Evolutionary conservation across 2,113 vertebrate species (phyloP).

Genomic region (Austrofundulus limnaeus): DNA sequence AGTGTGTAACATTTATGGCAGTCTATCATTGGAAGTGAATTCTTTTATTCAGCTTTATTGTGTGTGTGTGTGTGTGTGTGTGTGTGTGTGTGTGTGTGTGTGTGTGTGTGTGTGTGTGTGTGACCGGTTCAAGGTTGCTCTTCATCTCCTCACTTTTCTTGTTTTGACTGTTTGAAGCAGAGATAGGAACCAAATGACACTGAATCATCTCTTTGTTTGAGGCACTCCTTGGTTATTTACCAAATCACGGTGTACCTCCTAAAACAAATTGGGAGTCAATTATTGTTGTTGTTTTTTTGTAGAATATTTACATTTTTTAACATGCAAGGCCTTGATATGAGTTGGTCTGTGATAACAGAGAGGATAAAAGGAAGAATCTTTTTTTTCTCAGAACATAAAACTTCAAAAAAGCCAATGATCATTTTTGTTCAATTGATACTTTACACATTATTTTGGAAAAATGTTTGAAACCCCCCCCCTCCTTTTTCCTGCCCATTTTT

Average conservation of each 20-base stretch:
- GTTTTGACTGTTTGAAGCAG: slow-evolving; percentile 71
- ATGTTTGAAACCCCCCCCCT: too few species aligned
- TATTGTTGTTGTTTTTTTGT: slow-evolving; percentile 13
- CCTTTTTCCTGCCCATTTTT: too few species aligned
- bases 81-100: background rate
- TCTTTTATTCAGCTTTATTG: too few species aligned
- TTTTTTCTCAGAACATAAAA: background rate
- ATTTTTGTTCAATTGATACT: too few species aligned
- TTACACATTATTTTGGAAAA: too few species aligned
- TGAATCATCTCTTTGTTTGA: slow-evolving; percentile 45
- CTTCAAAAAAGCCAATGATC: too few species aligned
- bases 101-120: background rate
- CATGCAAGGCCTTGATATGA: slow-evolving; percentile 16
- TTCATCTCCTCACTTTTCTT: slow-evolving; percentile 40
- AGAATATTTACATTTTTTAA: slow-evolving; percentile 42
- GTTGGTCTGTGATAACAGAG: slow-evolving; percentile 11
- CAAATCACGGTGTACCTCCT: slow-evolving; percentile 35
- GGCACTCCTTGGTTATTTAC: slow-evolving; percentile 43
- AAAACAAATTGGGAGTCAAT: slow-evolving; percentile 19
- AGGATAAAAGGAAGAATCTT: background rate
- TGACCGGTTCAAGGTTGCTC: slow-evolving; percentile 57
- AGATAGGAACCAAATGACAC: slow-evolving; percentile 50
- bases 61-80: too few species aligned
- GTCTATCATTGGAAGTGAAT: too few species aligned
- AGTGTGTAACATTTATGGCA: too few species aligned